phyloP scores from a whole-genome alignment of 64 coral and sea anemone genomes.

The Stichodactyla mertensii region DNA sequence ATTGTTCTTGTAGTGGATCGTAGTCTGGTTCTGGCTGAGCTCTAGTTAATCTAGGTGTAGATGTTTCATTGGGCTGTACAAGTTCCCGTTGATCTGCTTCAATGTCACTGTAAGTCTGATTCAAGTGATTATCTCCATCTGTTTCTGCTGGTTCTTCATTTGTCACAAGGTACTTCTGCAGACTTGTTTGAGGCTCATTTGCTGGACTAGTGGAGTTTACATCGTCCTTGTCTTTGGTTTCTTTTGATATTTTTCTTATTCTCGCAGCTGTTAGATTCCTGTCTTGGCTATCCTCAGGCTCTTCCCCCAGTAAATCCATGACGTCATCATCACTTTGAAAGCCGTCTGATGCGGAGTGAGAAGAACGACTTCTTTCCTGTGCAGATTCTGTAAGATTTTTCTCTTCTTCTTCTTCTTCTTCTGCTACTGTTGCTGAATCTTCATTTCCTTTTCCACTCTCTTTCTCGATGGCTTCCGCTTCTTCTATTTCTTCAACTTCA shows the following conservation, averaged over 20 bases:
- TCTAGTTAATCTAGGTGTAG: background rate
- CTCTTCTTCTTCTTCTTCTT: background rate
- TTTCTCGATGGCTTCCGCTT: slow-evolving; percentile 9
- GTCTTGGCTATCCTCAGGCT: slow-evolving; percentile 47
- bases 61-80: background rate
- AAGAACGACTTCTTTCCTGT: slow-evolving; percentile 25
- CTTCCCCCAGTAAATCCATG: slow-evolving; percentile 82
- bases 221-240: background rate
- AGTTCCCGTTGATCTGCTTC: slow-evolving; percentile 30
- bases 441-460: background rate
- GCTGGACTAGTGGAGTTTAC: background rate
- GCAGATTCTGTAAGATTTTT: slow-evolving; percentile 34
- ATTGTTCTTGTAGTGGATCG: background rate
- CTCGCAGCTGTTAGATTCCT: background rate
- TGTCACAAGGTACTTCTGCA: slow-evolving; percentile 6
- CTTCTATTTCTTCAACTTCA: slow-evolving; percentile 29
- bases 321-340: slow-evolving; percentile 90
- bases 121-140: background rate
- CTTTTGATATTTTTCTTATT: background rate
- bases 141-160: slow-evolving; percentile 2
- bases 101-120: slow-evolving; percentile 28
- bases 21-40: background rate
- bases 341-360: slow-evolving; percentile 65
- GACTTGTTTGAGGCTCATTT: background rate
- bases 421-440: background rate